Evolutionary conservation across 2,113 vertebrate genomes (phyloP).

Genomic region (Nothocercus nigrocapillus): DNA sequence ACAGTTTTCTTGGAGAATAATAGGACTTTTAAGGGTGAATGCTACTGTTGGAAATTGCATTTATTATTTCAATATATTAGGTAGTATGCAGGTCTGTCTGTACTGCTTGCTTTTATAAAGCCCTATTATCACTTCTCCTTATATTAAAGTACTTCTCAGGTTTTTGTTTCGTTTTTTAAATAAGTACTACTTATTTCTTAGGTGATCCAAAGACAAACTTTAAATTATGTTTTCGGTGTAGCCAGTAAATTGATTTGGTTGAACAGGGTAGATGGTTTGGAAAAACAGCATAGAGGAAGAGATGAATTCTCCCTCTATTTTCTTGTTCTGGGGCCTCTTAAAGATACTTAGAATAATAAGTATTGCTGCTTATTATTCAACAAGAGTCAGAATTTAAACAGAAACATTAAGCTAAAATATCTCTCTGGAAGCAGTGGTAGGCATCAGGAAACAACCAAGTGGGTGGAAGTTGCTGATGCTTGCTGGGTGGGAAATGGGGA

Average conservation of each 20-base stretch:
- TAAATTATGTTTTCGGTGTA: not conserved
- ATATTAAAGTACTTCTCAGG: too few species aligned
- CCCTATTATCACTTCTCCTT: not conserved
- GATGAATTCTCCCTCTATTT: not conserved
- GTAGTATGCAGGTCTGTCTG: not conserved
- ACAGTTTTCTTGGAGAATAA: not conserved
- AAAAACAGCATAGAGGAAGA: conserved; percentile 16
- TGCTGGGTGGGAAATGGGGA: conserved; percentile 12
- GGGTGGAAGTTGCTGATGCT: conserved; percentile 10
- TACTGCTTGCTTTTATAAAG: not conserved
- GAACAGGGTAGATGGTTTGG: not conserved
- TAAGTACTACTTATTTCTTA: not conserved
- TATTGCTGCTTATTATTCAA: too few species aligned
- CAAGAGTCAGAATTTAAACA: conserved; percentile 33
- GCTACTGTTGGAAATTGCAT: not conserved
- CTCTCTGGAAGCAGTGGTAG: conserved; percentile 17
- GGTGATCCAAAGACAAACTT: not conserved
- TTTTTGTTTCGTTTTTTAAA: not conserved
- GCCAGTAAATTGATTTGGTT: not conserved
- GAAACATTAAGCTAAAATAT: conserved; percentile 34
- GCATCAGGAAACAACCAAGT: conserved; percentile 32
- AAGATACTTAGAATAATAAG: conserved; percentile 12
- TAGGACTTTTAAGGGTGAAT: not conserved
- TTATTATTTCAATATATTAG: not conserved
- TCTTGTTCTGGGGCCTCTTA: conserved; percentile 7